Percentiles rank a stretch among this genome's conserved stretches.
Conservation (phyloP, 2,888 invertebrate species). For the Fragum sueziense region DNA sequence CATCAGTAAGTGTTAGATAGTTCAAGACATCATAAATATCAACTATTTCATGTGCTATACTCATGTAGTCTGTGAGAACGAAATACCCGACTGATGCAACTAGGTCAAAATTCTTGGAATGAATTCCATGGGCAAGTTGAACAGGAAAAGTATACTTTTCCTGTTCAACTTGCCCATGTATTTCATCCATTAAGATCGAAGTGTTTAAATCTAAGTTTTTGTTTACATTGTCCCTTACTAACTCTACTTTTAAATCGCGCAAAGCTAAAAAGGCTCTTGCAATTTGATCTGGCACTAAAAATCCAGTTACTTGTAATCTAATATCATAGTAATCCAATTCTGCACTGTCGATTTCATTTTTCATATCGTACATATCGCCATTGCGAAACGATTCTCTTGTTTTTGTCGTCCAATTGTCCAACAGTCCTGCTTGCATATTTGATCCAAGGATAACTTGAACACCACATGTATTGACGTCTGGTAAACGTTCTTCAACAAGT, state of each 20-base stretch:
- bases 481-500: not conserved
- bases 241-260: no score
- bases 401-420: not conserved
- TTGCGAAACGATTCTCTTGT: not conserved
- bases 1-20: not conserved
- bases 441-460: not conserved
- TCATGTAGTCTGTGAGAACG: not conserved
- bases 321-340: not conserved
- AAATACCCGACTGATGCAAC: not conserved
- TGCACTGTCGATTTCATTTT: not conserved
- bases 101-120: conserved; percentile 5
- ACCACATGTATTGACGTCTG: not conserved
- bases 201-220: no score
- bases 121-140: not conserved
- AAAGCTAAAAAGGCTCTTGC: no score
- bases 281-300: not conserved
- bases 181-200: no score
- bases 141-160: not conserved
- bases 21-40: not conserved
- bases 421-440: not conserved
- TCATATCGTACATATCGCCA: not conserved
- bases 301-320: not conserved
- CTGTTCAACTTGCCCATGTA: no score
- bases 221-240: no score
- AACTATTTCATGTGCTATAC: not conserved